These are phyloP conservation scores for Shargacucullia verbasci DNA, from an alignment of 2,888 invertebrate species.

Conservation along the genomic window DNA sequence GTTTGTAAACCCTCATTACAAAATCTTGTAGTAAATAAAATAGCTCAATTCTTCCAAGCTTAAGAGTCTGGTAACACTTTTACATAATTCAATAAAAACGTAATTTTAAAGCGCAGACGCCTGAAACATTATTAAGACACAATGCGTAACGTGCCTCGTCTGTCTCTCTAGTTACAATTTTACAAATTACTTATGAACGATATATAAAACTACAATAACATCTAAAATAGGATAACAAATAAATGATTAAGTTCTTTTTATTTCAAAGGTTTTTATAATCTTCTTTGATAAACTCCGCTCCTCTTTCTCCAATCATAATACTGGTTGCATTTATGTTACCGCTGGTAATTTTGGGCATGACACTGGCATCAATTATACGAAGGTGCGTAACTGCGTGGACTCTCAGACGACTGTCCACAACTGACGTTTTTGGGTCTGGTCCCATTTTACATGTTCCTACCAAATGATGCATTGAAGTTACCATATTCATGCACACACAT, in stretches of 20 bases:
- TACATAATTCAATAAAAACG: no score
- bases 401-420: slow-evolving; percentile 74
- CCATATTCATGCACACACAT: slow-evolving; percentile 35
- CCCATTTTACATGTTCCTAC: slow-evolving; percentile 90
- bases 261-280: slow-evolving; percentile 12
- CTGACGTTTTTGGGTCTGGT: slow-evolving; percentile 74
- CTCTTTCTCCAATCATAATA: slow-evolving; percentile 90
- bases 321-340: slow-evolving; percentile 90
- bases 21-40: no score
- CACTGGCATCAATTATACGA: slow-evolving; percentile 90
- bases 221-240: background rate
- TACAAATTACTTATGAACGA: no score
- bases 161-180: no score
- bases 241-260: background rate
- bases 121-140: no score
- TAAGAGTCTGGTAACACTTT: no score
- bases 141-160: no score
- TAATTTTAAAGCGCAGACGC: no score
- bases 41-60: no score
- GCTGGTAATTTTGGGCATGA: slow-evolving; percentile 89
- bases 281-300: slow-evolving; percentile 87
- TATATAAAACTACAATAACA: no score
- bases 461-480: slow-evolving; percentile 88
- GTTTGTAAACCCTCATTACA: no score
- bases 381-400: slow-evolving; percentile 88